Evolutionary conservation across 2,888 invertebrate genomes (phyloP), one percentile per base, ranked within the genome.

Genomic region (Xestia ashworthii): DNA sequence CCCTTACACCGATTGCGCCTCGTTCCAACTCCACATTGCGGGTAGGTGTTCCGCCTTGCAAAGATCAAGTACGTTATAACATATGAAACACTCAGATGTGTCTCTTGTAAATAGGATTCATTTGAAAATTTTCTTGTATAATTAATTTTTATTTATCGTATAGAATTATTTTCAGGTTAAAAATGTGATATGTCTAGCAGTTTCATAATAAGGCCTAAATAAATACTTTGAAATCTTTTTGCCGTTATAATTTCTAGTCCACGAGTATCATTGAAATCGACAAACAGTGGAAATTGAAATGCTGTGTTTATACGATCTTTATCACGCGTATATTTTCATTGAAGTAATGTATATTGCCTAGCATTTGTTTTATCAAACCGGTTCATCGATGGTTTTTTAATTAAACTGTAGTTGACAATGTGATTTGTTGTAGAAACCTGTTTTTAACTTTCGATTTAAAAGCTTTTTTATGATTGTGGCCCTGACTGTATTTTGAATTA

Each of bases 1-100:
- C 87, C 88, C 89, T 90, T 89, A 87, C 90, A 89, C 90, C 89
- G 88, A 88, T 87, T 81, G 77, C 87, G 76, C 76, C 71, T 77
- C 74, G 46, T 50, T 83, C 78, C 78, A 71, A 77, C 82, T 89
- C 83, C 84, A 87, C 79, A 88, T 87, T 89, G 89, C 90, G 78
- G 81, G 68, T 67, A 86, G 89, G 83, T 83, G 73, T 81, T 81
- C 66, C 84, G 75, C 79, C 79, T 85, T 79, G 69, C 87, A 83
- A 83, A 88, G 78, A 74, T 80, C 75, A 79, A 86, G 83, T 85
- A 84, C 75, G 71, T 77, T 82, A 83, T 87, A 84, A 88, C 48
- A 88, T 85, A 83, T 88, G 89, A 88, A 88, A 88, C 88, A 88
- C 84, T 78, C 76, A 83, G 72, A 55, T 86, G 66, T 77, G 76